These are phyloP conservation scores for Maylandia zebra DNA, from an alignment of 2,113 vertebrate species.

Conservation along the genomic window DNA sequence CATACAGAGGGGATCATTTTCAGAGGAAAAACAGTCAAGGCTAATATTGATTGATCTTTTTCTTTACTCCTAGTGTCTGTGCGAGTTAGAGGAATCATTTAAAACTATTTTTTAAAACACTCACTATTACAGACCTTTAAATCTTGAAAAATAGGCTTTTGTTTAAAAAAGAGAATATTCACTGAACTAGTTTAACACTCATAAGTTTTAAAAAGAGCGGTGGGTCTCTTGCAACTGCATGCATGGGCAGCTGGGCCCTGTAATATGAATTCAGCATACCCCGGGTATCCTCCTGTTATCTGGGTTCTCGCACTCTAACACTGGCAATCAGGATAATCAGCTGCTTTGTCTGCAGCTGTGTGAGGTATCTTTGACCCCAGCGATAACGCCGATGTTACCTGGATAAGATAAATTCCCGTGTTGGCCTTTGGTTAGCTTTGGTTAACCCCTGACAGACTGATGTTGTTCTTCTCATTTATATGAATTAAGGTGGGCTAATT, in stretches of 20 bases:
- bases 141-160: neutral
- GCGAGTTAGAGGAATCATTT: neutral
- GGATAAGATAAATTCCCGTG: neutral
- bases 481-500: neutral
- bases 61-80: neutral
- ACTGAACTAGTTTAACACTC: neutral
- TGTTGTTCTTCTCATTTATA: neutral
- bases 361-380: neutral
- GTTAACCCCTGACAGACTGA: neutral
- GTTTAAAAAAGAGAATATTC: neutral
- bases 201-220: neutral
- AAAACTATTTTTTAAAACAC: neutral
- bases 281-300: neutral
- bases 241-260: neutral
- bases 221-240: neutral
- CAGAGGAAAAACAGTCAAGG: neutral
- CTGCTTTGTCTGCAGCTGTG: neutral
- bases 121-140: accelerated
- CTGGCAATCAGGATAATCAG: neutral
- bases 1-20: neutral
- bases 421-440: neutral
- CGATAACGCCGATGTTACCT: neutral
- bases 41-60: neutral
- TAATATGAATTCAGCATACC: neutral
- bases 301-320: neutral